Evolutionary conservation across 35 echinoderm and acorn worm genomes (phyloP).

Genomic region (Lytechinus variegatus): DNA sequence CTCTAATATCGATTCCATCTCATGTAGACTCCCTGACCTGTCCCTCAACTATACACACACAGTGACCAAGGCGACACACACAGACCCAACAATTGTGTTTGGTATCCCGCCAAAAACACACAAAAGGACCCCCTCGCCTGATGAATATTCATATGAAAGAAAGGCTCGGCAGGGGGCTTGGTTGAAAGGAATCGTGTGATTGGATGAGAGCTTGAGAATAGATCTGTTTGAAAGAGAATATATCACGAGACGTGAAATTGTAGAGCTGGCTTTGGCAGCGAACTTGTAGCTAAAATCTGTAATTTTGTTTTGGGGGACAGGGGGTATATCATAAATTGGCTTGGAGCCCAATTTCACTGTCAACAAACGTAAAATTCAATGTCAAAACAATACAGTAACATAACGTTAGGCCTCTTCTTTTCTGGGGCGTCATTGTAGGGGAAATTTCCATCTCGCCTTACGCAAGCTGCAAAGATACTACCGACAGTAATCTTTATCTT

Average conservation of each 20-base stretch:
- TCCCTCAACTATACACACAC: neutral
- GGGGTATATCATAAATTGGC: neutral
- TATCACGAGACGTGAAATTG: neutral
- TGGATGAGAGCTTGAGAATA: neutral
- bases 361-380: neutral
- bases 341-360: neutral
- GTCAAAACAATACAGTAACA: neutral
- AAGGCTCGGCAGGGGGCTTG: neutral
- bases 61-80: neutral
- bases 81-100: neutral
- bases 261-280: neutral
- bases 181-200: neutral
- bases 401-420: neutral
- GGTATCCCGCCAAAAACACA: slow-evolving; percentile 2
- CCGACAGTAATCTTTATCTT: no score
- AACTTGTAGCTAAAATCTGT: neutral
- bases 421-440: no score
- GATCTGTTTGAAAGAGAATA: neutral
- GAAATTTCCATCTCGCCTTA: no score
- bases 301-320: neutral
- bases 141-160: neutral
- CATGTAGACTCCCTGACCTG: neutral
- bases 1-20: neutral
- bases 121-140: neutral
- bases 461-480: no score